These are phyloP conservation scores for Peromyscus maniculatus DNA, from an alignment of 2,113 vertebrate species.

Conservation along the genomic window DNA sequence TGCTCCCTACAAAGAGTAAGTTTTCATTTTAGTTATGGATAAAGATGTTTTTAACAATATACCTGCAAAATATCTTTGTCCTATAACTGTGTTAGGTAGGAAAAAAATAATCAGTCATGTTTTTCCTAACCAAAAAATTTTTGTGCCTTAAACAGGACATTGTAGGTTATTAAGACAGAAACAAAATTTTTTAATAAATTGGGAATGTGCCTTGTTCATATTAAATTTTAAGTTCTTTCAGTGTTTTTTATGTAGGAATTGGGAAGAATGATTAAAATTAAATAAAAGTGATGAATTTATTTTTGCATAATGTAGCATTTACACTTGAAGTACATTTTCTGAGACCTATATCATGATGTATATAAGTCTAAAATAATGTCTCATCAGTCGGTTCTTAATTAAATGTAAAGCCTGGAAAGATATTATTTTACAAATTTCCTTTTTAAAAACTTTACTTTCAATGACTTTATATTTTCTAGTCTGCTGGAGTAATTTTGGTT, in stretches of 20 bases:
- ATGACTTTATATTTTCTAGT: neutral
- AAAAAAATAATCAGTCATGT: too few relatives aligned
- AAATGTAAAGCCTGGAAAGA: slow-evolving; percentile 37
- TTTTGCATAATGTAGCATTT: slow-evolving; percentile 81
- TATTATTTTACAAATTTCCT: slow-evolving; percentile 51
- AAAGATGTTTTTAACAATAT: too few relatives aligned
- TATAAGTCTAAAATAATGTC: slow-evolving; percentile 67
- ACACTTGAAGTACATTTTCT: slow-evolving; percentile 78
- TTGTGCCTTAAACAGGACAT: too few relatives aligned
- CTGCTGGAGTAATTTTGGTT: neutral
- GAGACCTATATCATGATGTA: slow-evolving; percentile 76
- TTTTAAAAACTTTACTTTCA: slow-evolving; percentile 67
- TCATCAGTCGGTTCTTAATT: slow-evolving; percentile 36
- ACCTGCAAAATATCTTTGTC: too few relatives aligned
- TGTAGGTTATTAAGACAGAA: too few relatives aligned
- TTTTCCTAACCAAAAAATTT: too few relatives aligned
- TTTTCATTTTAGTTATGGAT: too few relatives aligned
- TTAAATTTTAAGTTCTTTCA: slow-evolving; percentile 74
- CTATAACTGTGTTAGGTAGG: too few relatives aligned
- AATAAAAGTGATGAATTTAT: slow-evolving; percentile 74
- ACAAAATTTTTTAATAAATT: neutral
- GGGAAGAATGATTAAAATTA: slow-evolving; percentile 66
- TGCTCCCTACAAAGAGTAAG: too few relatives aligned
- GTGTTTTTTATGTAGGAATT: slow-evolving; percentile 77
- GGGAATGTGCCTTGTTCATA: slow-evolving; percentile 70